Evolutionary conservation across 2,797 vertebrate species (phyloP), one percentile per base, ranked within the genome.

Genomic region (Coregonus suidteri): DNA sequence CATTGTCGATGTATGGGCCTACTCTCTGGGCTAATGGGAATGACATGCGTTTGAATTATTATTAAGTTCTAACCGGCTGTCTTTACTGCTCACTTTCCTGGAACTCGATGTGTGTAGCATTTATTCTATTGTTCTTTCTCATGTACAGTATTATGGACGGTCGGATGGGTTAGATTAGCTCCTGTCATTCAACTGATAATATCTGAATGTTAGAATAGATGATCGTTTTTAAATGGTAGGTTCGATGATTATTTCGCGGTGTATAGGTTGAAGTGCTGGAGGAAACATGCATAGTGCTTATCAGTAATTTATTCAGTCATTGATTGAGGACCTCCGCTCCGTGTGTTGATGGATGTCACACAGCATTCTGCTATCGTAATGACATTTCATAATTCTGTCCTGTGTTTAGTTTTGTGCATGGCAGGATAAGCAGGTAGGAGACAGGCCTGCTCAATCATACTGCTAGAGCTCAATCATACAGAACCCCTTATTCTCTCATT

Each of bases 31-130:
- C 89, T 93, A 94, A 93, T 91, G 91, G 91, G 91, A 94, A 88
- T 92, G 93, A 94, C 93, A 91, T 86, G 80, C 91, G 88, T 92
- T 94, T 95, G 91, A 94, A 95, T 95, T 94, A 95, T 93, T 94
- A 90, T 94, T 94, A 25, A 25, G 87, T 78, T 73, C 77, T 93
- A 94, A 93, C 92, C 91, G 85, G 86, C 88, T 91, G 91, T 93
- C 90, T 90, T 93, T 81, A 88, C 88, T 87, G 87, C 90, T 75
- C 79, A 85, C 72, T 82, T 85, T 84, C 85, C 86, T 80, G 86
- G 92, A 77, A 82, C 84, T 68, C 18, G 56, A 78, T 73, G 87
- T 80, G 71, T 88, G 83, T 90, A 86, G 90, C 83, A 84, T 84
- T 82, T 84, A 77, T 82, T 77, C 82, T 31, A 77, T 89, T 90